Conservation (phyloP, 2,113 vertebrate genomes). For the Xenus cinereus region DNA sequence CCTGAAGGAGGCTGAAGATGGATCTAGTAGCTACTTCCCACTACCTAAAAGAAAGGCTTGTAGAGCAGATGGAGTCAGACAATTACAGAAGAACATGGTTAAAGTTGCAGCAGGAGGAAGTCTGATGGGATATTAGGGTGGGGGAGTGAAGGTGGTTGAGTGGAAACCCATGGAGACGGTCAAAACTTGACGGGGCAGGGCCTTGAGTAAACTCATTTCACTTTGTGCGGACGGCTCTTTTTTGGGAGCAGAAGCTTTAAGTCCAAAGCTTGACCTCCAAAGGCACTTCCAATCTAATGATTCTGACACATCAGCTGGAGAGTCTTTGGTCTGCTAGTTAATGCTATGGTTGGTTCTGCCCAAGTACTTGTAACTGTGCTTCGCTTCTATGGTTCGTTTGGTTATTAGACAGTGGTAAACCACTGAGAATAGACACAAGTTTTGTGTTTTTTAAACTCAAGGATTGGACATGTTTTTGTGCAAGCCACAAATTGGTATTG, state of each 20-base stretch:
- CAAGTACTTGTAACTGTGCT: background rate
- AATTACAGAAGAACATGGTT: background rate
- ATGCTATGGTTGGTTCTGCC: background rate
- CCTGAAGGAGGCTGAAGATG: background rate
- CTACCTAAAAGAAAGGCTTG: background rate
- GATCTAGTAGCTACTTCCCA: background rate
- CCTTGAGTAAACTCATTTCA: background rate
- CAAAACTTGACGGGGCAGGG: background rate
- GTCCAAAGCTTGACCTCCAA: background rate
- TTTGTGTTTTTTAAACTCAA: background rate
- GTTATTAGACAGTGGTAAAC: background rate
- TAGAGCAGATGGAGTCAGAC: background rate
- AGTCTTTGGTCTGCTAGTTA: background rate
- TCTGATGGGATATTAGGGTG: background rate
- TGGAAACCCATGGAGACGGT: background rate
- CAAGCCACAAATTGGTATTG: background rate
- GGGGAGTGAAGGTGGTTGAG: background rate
- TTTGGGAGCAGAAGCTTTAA: background rate
- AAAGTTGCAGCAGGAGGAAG: background rate
- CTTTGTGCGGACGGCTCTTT: background rate
- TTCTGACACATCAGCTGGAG: background rate
- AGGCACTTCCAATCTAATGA: background rate
- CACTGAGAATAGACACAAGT: background rate
- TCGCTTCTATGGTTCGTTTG: background rate
- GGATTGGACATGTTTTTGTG: background rate